A percentile compares a stretch with the other conserved stretches of the same genome.
Evolutionary conservation across 2,797 vertebrate species (phyloP).

Genomic region (Phoeniculus purpureus): DNA sequence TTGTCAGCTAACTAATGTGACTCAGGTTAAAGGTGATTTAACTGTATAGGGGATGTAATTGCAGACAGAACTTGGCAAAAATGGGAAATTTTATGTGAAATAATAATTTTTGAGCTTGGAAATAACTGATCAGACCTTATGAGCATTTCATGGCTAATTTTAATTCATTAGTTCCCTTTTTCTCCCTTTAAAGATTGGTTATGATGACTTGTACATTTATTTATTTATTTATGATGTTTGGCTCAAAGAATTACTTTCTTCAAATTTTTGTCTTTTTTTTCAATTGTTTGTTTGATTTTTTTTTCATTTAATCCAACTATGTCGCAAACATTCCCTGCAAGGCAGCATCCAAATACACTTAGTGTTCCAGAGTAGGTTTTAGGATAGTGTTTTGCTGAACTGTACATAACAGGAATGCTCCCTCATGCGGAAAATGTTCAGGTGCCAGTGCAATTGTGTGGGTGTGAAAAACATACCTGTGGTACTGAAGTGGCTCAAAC

Average conservation of each 20-base stretch:
- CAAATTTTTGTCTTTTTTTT: background rate
- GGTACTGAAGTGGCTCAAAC: background rate
- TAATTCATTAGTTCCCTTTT: background rate
- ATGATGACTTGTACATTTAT: background rate
- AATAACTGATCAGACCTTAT: background rate
- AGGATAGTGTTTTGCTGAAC: background rate
- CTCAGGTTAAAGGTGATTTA: background rate
- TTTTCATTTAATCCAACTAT: background rate
- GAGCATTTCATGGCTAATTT: background rate
- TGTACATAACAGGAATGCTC: background rate
- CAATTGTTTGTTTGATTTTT: background rate
- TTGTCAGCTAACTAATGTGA: background rate
- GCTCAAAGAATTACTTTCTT: background rate
- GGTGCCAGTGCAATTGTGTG: background rate
- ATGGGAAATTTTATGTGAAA: background rate
- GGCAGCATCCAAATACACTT: background rate
- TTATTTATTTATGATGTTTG: background rate
- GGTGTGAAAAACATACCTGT: background rate
- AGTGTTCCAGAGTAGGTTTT: background rate
- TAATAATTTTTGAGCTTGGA: background rate
- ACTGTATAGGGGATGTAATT: background rate
- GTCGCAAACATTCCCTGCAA: background rate
- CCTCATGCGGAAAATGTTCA: background rate
- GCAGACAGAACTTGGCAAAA: background rate
- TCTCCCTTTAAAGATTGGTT: background rate